Base-by-base conservation (phyloP, 2,888 invertebrate species). In the Hypomecis atomaria region DNA sequence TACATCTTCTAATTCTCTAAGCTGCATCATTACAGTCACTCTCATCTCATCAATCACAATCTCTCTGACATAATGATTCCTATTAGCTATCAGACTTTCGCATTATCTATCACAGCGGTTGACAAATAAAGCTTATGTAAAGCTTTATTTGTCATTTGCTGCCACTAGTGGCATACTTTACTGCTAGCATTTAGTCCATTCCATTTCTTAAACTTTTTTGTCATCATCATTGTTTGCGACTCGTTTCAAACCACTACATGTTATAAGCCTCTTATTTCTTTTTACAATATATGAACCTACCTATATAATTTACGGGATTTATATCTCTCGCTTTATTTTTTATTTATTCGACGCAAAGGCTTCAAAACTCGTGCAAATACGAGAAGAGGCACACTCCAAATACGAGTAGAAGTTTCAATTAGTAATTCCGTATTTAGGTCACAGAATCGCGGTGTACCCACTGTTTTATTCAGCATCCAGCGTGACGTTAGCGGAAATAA, bases 401-500 rank as follows among this genome's bases (percentile, higher is more conserved):
- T 49, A 38, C 23, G 45, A 59, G 37, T 56, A 62, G 56, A 63
- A 56, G 53, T 57, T 65, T 75, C 74, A 78, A 78, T 72, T 75
- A 75, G 72, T 73, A 66, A 73, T 63, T 72, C 72, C 71, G 63
- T 70, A 77, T 78, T 77, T 79, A 73, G 81, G 82, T 79, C 78
- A 75, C 61, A 73, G 72, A 73, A 73, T 78, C 69, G 70, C 73
- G 74, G 73, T 73, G 68, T 65, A 72, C 63, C 70, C 66, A 67
- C 68, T 76, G 76, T 80, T 81, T 79, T 77, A 79, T 82, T 77
- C 77, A 79, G 74, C 74, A 77, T 77, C 78, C 75, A 76, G 67
- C 59, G 71, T 83, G 81, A 84, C 83, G 83, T 78, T 72, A 75
- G 69, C 85, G 85, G 85, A 85, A 80, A 75, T 85, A 85, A 85